Base-by-base conservation (phyloP, 2,888 invertebrate species). In the Fragum sueziense region DNA sequence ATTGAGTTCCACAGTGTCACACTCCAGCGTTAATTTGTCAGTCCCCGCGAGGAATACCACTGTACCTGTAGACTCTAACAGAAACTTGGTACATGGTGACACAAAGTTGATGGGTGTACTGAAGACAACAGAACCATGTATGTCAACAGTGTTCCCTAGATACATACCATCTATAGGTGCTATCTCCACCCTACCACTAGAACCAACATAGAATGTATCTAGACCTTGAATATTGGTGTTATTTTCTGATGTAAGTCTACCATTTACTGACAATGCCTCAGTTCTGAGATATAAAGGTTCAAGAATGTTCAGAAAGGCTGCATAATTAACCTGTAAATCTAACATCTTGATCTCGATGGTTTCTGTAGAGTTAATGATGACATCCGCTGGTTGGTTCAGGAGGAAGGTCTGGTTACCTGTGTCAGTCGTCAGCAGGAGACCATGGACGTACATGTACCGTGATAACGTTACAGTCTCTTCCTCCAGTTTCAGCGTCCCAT, bases 1-100 rank as follows among this genome's bases (percentile, higher is more conserved):
- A 72, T 89, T 87, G 22, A 89, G 81, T 68, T 80, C 78, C 17
- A 89, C 84, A 29, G 47, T 75, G 17, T 47, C 47, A 78, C 89
- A 89, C 69, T 85, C 85, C 25, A 89, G 33, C n/a, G 71, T 80
- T 9, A 85, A 69, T 20, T 70, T 74, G 22, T 86, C 77, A n/a
- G 67, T 52, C 1, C 73, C 77, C 0, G 65, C 68, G 3, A 82
- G 80, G 86, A 85, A 88, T 0, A 70, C 69, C 0, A 88, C 34
- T 0, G 34, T 51, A n/a, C 68, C 51, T 25, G 85, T 84, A 0
- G 69, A 76, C 20, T 82, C 81, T 4, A 88, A 68, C 2, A 67
- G n/a, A 41, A 88, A 83, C 11, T 72, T 25, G 29, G 33, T 34
- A 25, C 89, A 89, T 11, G 85, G 84, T n/a, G 76, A 70, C 29